Conservation (phyloP, 2,113 vertebrate species). For the Gracilinanus agilis region DNA sequence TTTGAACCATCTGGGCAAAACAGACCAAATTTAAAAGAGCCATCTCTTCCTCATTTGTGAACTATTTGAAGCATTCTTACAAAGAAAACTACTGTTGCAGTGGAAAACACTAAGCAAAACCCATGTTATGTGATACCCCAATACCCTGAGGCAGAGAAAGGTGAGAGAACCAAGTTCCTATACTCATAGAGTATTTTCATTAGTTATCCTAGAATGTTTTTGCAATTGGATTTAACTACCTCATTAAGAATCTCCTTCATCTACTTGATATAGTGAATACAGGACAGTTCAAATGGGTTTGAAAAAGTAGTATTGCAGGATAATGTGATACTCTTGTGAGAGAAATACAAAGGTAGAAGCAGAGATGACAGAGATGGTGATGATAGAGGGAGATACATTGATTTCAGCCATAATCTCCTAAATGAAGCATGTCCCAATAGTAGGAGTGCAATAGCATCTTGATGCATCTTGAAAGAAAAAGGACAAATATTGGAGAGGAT, state of each 20-base stretch:
- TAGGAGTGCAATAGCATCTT: too few species aligned
- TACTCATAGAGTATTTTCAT: slow-evolving; percentile 69
- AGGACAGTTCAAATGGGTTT: slow-evolving; percentile 55
- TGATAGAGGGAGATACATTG: not conserved
- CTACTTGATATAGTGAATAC: slow-evolving; percentile 31
- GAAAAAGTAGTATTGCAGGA: slow-evolving; percentile 21
- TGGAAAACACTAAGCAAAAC: slow-evolving; percentile 69
- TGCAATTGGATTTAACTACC: slow-evolving; percentile 64
- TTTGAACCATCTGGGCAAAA: slow-evolving; percentile 76
- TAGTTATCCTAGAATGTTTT: slow-evolving; percentile 66
- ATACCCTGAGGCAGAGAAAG: slow-evolving; percentile 63
- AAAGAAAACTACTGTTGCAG: slow-evolving; percentile 77
- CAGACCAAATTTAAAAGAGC: slow-evolving; percentile 65
- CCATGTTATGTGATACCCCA: slow-evolving; percentile 68
- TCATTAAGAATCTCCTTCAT: slow-evolving; percentile 55
- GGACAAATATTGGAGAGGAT: too few species aligned
- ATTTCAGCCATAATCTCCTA: not conserved
- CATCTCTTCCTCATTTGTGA: slow-evolving; percentile 67
- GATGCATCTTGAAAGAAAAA: too few species aligned
- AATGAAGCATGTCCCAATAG: not conserved
- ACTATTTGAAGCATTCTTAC: slow-evolving; percentile 53
- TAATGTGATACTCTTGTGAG: slow-evolving; percentile 34
- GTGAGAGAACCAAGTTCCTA: slow-evolving; percentile 55
- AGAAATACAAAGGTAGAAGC: not conserved
- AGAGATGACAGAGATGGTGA: not conserved